Base-by-base conservation (phyloP, 2,113 vertebrate genomes). In the Lophochroa leadbeateri region DNA sequence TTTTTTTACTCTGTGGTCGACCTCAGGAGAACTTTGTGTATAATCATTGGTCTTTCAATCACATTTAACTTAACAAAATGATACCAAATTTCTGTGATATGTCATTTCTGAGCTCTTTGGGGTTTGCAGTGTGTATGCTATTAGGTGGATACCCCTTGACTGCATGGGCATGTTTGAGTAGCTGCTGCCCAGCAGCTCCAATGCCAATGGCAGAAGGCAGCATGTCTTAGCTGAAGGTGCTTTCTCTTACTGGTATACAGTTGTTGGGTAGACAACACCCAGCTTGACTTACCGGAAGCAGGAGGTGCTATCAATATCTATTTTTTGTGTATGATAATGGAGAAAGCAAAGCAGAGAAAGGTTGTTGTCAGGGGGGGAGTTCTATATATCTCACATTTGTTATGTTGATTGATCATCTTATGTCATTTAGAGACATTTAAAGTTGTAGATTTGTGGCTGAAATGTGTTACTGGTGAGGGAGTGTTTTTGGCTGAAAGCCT, bases 21-120 rank as follows among this genome's bases (percentile, higher is more conserved):
- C 97, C 97, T 98, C 91, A 91, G 93, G 95, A 97, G 97, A 98
- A 96, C 96, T 97, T 97, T 94, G 88, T 95, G 80, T 97, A n/a
- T 97, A 97, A 97, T 96, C 87, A 70, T 27, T 74, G 91, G 55
- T 95, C 91, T 94, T 96, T 97, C 94, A 94, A 75, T 98, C 95
- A 96, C 70, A 80, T 80, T 86, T 94, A 95, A 78, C 94, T 86
- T 93, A 90, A 92, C 76, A 76, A 96, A 97, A 94, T 50, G 79
- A 33, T 78, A 97, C 92, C 74, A 84, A 41, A 94, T 97, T 89
- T 78, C 69, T 71, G 39, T 53, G 37, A n/a, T 41, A 25, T 95
- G 85, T 95, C 37, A 92, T 96, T 95, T 94, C 91, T 89, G 50
- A 79, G 90, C 85, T 81, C 94, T 88, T 69, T 69, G 60, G 35